Conservation (phyloP, 2,888 invertebrate genomes). For the Xestia c-nigrum region DNA sequence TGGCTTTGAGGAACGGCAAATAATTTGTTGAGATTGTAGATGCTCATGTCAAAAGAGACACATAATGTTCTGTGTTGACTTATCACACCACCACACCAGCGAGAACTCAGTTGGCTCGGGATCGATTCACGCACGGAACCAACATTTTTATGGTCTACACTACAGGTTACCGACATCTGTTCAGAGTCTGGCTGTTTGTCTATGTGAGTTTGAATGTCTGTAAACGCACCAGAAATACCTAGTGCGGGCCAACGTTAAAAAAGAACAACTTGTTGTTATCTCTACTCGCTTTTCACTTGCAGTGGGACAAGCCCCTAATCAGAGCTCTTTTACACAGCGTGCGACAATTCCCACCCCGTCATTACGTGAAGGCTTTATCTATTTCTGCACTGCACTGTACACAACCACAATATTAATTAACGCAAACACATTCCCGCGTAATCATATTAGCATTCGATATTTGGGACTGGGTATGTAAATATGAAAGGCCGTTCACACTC, state of each 20-base stretch:
- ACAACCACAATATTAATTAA: slow-evolving; percentile 65
- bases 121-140: no score
- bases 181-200: no score
- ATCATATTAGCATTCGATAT: slow-evolving; percentile 63
- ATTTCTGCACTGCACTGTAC: slow-evolving; percentile 58
- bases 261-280: not conserved
- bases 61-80: not conserved
- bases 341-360: slow-evolving; percentile 54
- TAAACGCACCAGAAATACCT: no score
- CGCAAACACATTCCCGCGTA: slow-evolving; percentile 58
- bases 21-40: not conserved
- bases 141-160: no score
- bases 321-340: slow-evolving; percentile 39
- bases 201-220: no score
- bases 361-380: slow-evolving; percentile 63
- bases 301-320: not conserved
- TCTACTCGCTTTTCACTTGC: not conserved
- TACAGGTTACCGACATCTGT: no score
- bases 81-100: no score
- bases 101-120: no score
- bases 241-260: no score
- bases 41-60: not conserved
- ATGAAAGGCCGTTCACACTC: slow-evolving; percentile 23
- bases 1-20: not conserved
- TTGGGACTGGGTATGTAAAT: slow-evolving; percentile 27